Percentiles rank a stretch among this genome's conserved stretches.
Evolutionary conservation across 1,140 invertebrate genomes (phyloP).

Genomic region (Acyrthosiphon pisum): DNA sequence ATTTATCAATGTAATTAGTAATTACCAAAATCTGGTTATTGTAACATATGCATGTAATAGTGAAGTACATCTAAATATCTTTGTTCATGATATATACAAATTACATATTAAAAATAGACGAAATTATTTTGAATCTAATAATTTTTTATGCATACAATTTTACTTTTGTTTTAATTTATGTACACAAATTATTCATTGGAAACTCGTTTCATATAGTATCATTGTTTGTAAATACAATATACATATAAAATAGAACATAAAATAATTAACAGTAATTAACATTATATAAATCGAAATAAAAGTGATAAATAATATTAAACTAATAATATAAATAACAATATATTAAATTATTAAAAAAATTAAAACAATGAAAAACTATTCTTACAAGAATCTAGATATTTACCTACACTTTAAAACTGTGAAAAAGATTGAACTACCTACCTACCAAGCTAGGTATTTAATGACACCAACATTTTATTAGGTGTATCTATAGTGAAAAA

Average conservation of each 20-base stretch:
- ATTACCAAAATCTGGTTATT: background rate
- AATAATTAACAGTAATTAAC: background rate
- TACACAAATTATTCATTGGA: background rate
- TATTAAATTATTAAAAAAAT: too few relatives aligned
- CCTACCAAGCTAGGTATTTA: background rate
- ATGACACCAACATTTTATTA: background rate
- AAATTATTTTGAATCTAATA: background rate
- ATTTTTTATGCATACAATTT: background rate
- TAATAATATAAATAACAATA: too few relatives aligned
- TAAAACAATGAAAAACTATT: background rate
- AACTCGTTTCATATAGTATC: background rate
- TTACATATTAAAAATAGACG: background rate
- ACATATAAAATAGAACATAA: background rate
- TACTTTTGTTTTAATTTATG: background rate
- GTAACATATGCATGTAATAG: background rate
- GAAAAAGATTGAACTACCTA: background rate
- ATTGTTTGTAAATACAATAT: background rate
- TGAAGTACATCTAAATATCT: background rate
- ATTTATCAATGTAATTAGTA: slow-evolving; percentile 15
- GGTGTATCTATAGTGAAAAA: background rate
- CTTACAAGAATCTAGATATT: background rate
- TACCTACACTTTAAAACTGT: background rate
- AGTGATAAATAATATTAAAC: background rate
- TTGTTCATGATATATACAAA: background rate
- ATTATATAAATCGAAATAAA: background rate